Conservation (phyloP, 2,113 vertebrate species). For the Chionodraco myersi region DNA sequence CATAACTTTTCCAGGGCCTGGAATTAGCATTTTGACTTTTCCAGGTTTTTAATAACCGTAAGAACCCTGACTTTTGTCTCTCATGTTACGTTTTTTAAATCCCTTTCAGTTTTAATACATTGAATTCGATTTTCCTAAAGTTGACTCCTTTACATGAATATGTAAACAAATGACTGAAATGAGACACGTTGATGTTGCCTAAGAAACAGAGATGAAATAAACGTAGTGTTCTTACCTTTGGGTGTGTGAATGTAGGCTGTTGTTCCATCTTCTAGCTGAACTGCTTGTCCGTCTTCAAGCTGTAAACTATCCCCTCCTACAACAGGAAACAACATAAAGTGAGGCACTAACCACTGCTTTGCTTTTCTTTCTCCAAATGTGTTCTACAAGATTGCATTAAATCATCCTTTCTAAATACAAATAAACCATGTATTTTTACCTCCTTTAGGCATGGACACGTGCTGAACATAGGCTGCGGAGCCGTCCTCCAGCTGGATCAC, state of each 20-base stretch:
- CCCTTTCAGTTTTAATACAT: too few relatives aligned
- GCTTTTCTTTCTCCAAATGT: not conserved
- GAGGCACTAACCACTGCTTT: not conserved
- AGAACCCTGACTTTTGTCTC: too few relatives aligned
- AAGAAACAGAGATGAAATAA: not conserved
- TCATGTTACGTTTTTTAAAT: too few relatives aligned
- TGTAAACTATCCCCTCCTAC: conserved; percentile 91
- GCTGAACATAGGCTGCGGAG: conserved; percentile 97
- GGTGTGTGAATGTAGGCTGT: conserved; percentile 97
- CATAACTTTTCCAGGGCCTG: too few relatives aligned
- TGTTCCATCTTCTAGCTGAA: conserved; percentile 97
- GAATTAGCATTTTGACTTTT: too few relatives aligned
- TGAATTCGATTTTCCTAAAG: too few relatives aligned
- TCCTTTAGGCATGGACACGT: conserved; percentile 93
- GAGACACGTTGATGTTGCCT: not conserved
- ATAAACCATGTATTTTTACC: conserved; percentile 78
- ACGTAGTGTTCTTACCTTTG: conserved; percentile 87
- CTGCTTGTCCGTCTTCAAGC: conserved; percentile 96
- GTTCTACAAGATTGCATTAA: not conserved
- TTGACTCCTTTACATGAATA: too few relatives aligned
- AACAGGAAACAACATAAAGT: conserved; percentile 22
- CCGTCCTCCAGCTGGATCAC: conserved; percentile 98
- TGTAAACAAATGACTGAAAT: too few relatives aligned
- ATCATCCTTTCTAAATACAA: not conserved
- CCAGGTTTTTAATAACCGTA: too few relatives aligned